Evolutionary conservation across 2,888 invertebrate genomes (phyloP).

Genomic region (Oxyscelio sp.): DNA sequence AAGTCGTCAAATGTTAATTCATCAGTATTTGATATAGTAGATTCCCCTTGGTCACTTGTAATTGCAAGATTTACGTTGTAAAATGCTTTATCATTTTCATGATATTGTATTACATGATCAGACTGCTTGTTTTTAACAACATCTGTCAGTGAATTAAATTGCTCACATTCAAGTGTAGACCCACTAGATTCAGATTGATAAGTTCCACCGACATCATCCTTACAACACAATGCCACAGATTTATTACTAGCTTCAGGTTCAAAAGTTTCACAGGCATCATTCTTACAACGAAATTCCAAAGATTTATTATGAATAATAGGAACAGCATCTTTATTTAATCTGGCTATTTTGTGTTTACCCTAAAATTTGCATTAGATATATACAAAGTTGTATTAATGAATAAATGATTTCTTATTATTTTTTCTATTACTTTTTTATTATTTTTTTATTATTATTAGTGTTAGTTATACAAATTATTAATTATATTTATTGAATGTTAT

Average conservation of each 20-base stretch:
- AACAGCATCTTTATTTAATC: neutral
- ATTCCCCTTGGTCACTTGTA: neutral
- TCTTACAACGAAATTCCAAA: no score
- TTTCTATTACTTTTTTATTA: no score
- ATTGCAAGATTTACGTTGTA: neutral
- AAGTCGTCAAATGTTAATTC: neutral
- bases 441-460: no score
- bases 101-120: neutral
- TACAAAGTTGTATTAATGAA: neutral
- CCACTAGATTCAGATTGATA: neutral
- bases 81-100: neutral
- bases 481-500: no score
- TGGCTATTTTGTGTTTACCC: neutral
- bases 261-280: neutral
- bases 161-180: neutral
- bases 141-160: neutral
- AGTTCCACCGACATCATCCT: neutral
- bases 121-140: neutral
- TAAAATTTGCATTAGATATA: neutral
- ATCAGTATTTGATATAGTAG: neutral
- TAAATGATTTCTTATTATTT: neutral
- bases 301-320: neutral
- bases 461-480: no score
- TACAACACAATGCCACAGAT: neutral
- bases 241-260: neutral